A percentile compares a stretch with the other conserved stretches of the same genome.
Conservation (phyloP, 2,797 vertebrate species). For the Micropoecilia bifurca region DNA sequence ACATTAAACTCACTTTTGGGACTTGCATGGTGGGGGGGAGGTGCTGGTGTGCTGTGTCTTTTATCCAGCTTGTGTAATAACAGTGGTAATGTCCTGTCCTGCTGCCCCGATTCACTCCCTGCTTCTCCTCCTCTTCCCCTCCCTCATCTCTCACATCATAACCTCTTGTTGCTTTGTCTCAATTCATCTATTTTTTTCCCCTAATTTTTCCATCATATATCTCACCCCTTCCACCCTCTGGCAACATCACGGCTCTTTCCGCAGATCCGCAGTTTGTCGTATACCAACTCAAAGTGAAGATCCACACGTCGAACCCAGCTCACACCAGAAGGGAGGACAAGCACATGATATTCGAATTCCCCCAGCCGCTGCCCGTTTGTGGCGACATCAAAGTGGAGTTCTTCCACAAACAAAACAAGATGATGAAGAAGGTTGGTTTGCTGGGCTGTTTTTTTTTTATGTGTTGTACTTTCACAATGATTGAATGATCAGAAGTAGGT, state of each 20-base stretch:
- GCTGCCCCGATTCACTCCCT: conserved; percentile 32
- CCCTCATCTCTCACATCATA: background rate
- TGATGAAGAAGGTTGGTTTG: conserved; percentile 97
- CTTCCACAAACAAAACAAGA: conserved; percentile 99
- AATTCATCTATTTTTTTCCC: background rate
- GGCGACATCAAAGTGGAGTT: conserved; percentile 99
- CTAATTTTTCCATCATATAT: conserved; percentile 27
- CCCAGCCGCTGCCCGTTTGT: conserved; percentile 96
- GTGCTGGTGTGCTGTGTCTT: conserved; percentile 34
- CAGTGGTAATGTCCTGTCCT: conserved; percentile 42
- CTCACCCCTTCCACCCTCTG: conserved; percentile 10
- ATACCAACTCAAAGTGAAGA: conserved; percentile 98
- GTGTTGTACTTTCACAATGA: background rate
- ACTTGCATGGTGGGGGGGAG: conserved; percentile 16
- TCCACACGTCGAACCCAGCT: conserved; percentile 95
- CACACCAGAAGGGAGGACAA: conserved; percentile 97
- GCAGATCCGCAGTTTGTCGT: conserved; percentile 99
- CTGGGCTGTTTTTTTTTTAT: background rate
- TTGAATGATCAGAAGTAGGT: conserved; percentile 2
- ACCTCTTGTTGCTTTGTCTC: background rate
- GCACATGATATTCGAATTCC: conserved; percentile 97
- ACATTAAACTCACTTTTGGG: conserved; percentile 25
- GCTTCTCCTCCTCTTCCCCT: conserved; percentile 10
- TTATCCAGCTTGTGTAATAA: conserved; percentile 64
- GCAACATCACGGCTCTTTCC: conserved; percentile 24